Conservation (phyloP, 2,113 vertebrate genomes). For the Sterna hirundo region DNA sequence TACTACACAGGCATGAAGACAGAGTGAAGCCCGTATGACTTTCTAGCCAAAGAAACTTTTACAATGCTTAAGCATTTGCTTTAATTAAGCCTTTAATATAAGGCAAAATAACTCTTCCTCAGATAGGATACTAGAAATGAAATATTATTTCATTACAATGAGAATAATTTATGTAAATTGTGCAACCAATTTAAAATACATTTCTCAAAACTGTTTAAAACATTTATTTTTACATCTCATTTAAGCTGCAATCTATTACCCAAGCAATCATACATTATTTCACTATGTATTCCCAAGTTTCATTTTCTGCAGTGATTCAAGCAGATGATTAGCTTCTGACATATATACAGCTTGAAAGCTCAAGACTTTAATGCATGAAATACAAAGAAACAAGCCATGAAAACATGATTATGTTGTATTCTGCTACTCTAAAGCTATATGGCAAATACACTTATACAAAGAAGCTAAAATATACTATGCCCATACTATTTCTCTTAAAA, state of each 20-base stretch:
- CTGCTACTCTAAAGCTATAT: background rate
- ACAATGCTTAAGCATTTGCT: background rate
- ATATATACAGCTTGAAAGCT: background rate
- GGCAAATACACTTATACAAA: background rate
- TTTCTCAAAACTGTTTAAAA: background rate
- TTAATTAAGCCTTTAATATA: background rate
- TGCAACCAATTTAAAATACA: background rate
- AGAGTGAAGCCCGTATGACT: background rate
- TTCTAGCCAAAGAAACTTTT: background rate
- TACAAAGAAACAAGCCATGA: background rate
- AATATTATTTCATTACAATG: background rate
- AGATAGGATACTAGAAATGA: background rate
- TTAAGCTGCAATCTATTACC: background rate
- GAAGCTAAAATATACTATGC: fast-evolving
- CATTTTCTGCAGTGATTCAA: background rate
- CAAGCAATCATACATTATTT: background rate
- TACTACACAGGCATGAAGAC: background rate
- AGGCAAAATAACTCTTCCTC: background rate
- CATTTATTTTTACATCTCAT: background rate
- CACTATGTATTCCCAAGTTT: background rate
- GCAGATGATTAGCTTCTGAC: background rate
- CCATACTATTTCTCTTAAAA: background rate
- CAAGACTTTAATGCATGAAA: background rate
- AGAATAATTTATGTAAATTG: background rate
- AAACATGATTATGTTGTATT: fast-evolving